Base-by-base conservation (phyloP, 1,140 invertebrate genomes). In the Asobara japonica region DNA sequence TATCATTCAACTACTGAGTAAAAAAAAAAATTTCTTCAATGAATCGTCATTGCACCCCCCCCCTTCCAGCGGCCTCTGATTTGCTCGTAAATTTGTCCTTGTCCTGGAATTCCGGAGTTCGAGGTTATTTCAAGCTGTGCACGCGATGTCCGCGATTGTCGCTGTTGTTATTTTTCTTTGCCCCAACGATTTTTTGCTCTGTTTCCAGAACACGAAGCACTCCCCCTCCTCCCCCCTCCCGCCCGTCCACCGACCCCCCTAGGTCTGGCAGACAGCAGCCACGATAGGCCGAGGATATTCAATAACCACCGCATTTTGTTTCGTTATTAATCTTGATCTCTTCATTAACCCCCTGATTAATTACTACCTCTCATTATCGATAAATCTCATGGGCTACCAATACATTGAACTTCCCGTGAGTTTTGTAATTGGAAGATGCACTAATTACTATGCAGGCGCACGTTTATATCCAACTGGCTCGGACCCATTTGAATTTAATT, bases 371-470 rank as follows among this genome's bases (percentile, higher is more conserved):
- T 45, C 41, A 45, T 45, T 45, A 18, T 45, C 41, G 41, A 45
- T 45, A 13, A 45, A 45, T 45, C n/a, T 16, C n/a, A 13, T 16
- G 13, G 18, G 5, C 18, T 16, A 13, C 41, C n/a, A 56, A 22
- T 25, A 22, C 51, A 56, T 10, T 25, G 51, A 56, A 8, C 51
- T 27, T 45, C 25, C 51, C n/a, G n/a, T n/a, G n/a, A n/a, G n/a
- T n/a, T 25, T 10, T 7, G 51, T 56, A 56, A 56, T 56, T 56
- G 51, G 51, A 56, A 56, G 51, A 56, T 56, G 51, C 51, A 56
- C 51, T 56, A 56, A 56, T 56, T 56, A 56, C 18, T 56, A 56
- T 56, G 51, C 51, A 56, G 51, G 51, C 18, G 22, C 51, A 56
- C 51, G 51, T 56, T 56, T 56, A 56, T 56, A 56, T 27, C 22